Evolutionary conservation across 1,140 invertebrate species (phyloP), one percentile per base, ranked within the genome.

Genomic region (Mya arenaria): DNA sequence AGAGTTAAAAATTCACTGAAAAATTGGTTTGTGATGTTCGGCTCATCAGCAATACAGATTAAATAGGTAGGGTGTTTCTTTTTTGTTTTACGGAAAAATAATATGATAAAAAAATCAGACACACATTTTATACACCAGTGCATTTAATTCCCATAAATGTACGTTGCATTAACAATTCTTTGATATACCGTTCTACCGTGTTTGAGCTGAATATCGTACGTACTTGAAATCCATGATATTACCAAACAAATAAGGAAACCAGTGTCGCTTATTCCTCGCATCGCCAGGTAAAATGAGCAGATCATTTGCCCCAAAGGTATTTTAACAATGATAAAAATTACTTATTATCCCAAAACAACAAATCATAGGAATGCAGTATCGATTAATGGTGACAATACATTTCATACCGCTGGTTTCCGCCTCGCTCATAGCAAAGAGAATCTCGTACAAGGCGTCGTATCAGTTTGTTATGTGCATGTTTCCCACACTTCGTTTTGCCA

Each of bases 241-340:
- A 66, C 8, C 34, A 66, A 25, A 36, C 63, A 30, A 23, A 15
- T 15, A 4, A 66, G 23, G 32, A 66, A 66, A 13, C 63, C 63
- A 36, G 25, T 66, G 32, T 66, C 63, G 32, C 63, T 66, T 25
- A 66, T 28, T 30, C 63, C 63, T 4, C 63, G 63, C 15, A 66
- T 36, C 15, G 63, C 63, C 8, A 66, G 63, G 32, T 66, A 66
- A 15, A 66, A 28, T 15, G 63, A 66, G 32, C 63, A 66, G 10
- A 32, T 23, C 10, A 32, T 17, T 13, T 28, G 25, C 17, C 25
- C n/a, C 5, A 66, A 23, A 5, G 63, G 63, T 36, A 15, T 28
- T 17, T 32, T 23, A n/a, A 66, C 5, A 23, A 66, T 30, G 5
- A 32, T 66, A 34, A 4, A 32, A 30, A 32, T 66, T 66, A 30